Conservation (phyloP, 1,140 invertebrate species). For the Rhagoletis pomonella region DNA sequence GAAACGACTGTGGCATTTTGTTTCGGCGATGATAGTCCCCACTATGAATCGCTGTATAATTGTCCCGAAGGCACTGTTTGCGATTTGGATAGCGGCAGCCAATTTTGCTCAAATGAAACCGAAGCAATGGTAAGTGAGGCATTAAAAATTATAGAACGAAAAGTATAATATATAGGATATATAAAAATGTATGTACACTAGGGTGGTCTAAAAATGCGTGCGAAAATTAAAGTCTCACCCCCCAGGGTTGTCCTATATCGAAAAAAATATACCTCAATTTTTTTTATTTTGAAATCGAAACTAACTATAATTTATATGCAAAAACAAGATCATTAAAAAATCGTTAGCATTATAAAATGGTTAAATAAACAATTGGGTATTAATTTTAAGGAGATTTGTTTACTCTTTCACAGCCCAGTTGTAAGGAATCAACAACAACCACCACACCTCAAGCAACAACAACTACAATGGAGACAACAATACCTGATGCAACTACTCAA, state of each 20-base stretch:
- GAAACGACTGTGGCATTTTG: conserved; percentile 32
- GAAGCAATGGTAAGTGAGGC: background rate
- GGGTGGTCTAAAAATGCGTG: too few species aligned
- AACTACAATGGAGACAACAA: background rate
- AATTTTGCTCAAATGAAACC: background rate
- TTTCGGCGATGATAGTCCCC: background rate
- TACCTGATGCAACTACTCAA: background rate
- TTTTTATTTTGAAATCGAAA: too few species aligned
- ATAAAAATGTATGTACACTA: too few species aligned
- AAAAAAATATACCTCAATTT: too few species aligned
- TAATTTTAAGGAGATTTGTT: background rate
- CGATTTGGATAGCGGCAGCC: conserved; percentile 19
- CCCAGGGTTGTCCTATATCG: too few species aligned
- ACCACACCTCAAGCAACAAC: background rate
- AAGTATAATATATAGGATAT: too few species aligned
- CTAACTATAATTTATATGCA: too few species aligned
- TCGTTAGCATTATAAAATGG: too few species aligned
- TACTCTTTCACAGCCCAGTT: background rate
- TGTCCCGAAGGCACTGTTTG: conserved; percentile 31
- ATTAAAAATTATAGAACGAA: too few species aligned
- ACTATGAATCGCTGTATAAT: conserved; percentile 19
- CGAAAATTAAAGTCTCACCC: too few species aligned
- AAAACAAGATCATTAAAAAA: too few species aligned
- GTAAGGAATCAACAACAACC: background rate
- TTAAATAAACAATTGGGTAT: too few species aligned